A percentile compares a stretch with the other conserved stretches of the same genome.
Evolutionary conservation across 2,797 vertebrate genomes (phyloP).

Genomic region (Nyctibius grandis): DNA sequence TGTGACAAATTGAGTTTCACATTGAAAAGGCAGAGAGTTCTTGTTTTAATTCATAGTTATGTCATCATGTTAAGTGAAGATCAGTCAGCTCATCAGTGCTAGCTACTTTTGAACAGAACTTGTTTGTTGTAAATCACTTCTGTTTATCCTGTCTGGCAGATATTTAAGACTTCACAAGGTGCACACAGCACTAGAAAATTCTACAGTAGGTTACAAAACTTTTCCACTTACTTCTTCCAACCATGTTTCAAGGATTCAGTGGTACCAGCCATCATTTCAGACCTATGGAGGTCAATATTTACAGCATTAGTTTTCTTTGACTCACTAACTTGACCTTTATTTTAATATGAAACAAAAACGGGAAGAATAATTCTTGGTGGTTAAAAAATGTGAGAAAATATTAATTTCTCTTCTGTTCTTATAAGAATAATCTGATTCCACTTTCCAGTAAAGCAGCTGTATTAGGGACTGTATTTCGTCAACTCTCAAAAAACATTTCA

Average conservation of each 20-base stretch:
- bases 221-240: conserved; percentile 52
- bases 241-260: conserved; percentile 38
- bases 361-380: neutral
- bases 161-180: neutral
- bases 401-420: neutral
- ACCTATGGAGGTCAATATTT: conserved; percentile 48
- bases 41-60: neutral
- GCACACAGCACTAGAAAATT: conserved; percentile 1
- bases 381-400: neutral
- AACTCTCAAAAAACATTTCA: neutral
- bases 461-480: neutral
- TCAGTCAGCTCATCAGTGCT: neutral
- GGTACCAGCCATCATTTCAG: conserved; percentile 45
- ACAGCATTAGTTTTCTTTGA: conserved; percentile 29
- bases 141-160: neutral
- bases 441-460: neutral
- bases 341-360: neutral
- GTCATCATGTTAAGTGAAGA: neutral
- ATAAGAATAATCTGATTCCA: neutral
- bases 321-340: neutral
- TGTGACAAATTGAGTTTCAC: neutral
- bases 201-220: conserved; percentile 24
- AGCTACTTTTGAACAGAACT: neutral
- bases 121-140: neutral
- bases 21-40: neutral